These are phyloP conservation scores for Myotis yumanensis DNA, from an alignment of 2,113 vertebrate genomes.

Conservation along the genomic window DNA sequence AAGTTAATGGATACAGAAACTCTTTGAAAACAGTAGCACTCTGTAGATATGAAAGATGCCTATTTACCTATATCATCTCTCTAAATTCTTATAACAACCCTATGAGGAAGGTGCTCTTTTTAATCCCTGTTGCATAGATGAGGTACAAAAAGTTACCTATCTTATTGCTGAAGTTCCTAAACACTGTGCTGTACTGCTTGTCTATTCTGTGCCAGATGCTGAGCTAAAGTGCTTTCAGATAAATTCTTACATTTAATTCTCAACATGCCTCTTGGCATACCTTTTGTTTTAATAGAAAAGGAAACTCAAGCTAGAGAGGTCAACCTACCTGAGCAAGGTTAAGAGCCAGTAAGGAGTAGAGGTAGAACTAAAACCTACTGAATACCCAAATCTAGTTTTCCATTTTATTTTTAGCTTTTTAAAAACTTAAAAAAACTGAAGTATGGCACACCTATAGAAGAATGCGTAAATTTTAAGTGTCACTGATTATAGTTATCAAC, in stretches of 20 bases:
- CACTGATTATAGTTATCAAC: neutral
- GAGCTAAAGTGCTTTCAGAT: neutral
- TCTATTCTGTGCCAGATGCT: neutral
- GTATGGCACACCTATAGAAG: neutral
- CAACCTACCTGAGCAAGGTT: neutral
- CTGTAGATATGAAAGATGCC: constrained; percentile 8
- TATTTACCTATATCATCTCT: neutral
- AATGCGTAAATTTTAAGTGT: neutral
- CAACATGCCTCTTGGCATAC: neutral
- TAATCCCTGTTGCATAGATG: neutral
- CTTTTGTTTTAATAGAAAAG: neutral
- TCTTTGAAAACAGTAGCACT: neutral
- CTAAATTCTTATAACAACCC: neutral
- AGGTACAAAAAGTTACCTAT: neutral
- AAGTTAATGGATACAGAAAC: neutral
- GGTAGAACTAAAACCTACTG: neutral
- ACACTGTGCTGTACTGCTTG: neutral
- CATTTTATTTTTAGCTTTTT: neutral
- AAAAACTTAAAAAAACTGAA: neutral
- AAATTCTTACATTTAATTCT: neutral
- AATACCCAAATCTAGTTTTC: neutral
- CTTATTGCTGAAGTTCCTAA: neutral
- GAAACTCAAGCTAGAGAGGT: neutral
- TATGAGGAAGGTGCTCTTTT: neutral
- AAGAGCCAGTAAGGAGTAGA: neutral